Percentiles rank a stretch among this genome's conserved stretches.
phyloP scores from a whole-genome alignment of 1,140 invertebrate genomes.

The Drosophila asahinai region DNA sequence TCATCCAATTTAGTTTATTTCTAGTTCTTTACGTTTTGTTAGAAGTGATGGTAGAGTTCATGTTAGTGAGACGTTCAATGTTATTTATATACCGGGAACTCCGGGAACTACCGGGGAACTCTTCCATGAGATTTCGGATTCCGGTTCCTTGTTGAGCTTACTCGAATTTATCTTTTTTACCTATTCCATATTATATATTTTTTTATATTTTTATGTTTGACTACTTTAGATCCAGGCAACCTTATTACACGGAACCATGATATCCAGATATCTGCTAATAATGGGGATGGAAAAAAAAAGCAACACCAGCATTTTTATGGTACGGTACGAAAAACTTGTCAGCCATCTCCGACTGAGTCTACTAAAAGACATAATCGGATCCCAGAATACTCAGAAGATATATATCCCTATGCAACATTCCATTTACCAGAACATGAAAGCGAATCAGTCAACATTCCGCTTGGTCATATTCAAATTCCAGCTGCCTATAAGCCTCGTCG shows the following conservation, averaged over 20 bases:
- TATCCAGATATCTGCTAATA: constrained; percentile 13
- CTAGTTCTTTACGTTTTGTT: too few species aligned
- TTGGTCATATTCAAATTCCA: constrained; percentile 56
- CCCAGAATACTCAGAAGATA: constrained; percentile 88
- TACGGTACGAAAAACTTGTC: constrained; percentile 86
- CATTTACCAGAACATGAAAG: constrained; percentile 88
- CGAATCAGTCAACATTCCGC: constrained; percentile 65
- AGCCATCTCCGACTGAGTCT: constrained; percentile 86
- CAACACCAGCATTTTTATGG: constrained; percentile 87
- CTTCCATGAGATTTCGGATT: too few species aligned
- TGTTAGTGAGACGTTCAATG: too few species aligned
- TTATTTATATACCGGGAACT: too few species aligned
- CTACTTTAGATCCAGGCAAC: neutral
- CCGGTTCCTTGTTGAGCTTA: too few species aligned
- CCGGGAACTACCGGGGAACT: too few species aligned
- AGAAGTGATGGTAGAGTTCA: too few species aligned
- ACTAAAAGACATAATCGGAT: constrained; percentile 86
- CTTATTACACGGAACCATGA: neutral
- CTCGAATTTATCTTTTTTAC: too few species aligned
- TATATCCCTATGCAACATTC: constrained; percentile 89
- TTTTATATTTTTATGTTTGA: neutral
- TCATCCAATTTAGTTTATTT: too few species aligned
- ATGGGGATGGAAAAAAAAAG: constrained; percentile 56
- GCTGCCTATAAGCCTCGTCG: constrained; percentile 12
- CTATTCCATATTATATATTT: too few species aligned